These are phyloP conservation scores for Burhinus oedicnemus DNA, from an alignment of 2,113 vertebrate genomes.

Conservation along the genomic window DNA sequence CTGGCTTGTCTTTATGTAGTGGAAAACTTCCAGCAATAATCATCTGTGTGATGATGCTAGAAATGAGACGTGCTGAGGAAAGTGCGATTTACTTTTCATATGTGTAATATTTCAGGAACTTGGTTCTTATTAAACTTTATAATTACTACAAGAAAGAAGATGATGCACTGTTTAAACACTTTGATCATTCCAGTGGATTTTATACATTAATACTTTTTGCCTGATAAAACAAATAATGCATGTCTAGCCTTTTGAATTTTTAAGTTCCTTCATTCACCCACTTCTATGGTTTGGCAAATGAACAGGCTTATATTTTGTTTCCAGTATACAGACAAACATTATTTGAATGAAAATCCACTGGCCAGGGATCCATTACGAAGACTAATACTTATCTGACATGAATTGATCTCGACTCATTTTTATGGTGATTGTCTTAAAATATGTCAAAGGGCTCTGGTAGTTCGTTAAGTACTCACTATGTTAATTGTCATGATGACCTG, in stretches of 20 bases:
- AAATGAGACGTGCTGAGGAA: neutral
- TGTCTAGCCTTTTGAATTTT: neutral
- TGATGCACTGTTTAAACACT: neutral
- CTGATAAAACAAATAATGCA: neutral
- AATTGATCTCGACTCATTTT: neutral
- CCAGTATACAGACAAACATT: neutral
- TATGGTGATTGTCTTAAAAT: neutral
- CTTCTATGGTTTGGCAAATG: neutral
- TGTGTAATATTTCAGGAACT: neutral
- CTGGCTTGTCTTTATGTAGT: neutral
- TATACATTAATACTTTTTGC: neutral
- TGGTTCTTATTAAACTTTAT: neutral
- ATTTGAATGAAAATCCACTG: neutral
- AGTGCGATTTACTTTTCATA: neutral
- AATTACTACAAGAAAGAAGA: neutral
- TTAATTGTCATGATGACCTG: neutral
- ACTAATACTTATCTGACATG: neutral
- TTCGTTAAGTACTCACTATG: neutral
- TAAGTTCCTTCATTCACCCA: neutral
- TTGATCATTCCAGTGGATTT: neutral
- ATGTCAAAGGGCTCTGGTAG: neutral
- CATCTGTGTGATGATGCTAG: accelerated
- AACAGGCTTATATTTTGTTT: neutral
- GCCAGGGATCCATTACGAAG: neutral
- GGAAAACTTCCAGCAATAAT: neutral